Evolutionary conservation across 2,113 vertebrate genomes (phyloP), one percentile per base, ranked within the genome.

Genomic region (Ammodytes dubius): DNA sequence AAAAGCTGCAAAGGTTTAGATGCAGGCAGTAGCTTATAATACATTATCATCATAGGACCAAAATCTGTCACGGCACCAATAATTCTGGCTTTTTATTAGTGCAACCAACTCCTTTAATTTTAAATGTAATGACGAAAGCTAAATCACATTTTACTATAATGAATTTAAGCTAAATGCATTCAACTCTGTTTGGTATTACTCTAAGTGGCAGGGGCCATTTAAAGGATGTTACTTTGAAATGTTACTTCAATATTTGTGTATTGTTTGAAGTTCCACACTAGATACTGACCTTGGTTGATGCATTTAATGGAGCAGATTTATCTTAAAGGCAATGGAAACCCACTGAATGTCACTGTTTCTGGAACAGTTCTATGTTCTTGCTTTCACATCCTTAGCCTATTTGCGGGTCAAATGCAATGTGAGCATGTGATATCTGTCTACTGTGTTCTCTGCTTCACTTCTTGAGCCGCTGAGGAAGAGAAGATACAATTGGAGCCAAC

Each of bases 401-500:
- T 73, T 77, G 17, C 70, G 35, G 61, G 35, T 56, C 47, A 61
- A 65, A 77, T 49, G 10, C 49, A 27, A 19, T 0, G 17, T 42
- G 43, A 80, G 13, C 53, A 79, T 73, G 14, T 15, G 37, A 54
- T 53, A 49, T 63, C 42, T 19, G 7, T 47, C 17, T 60, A 8
- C 58, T 79, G 57, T 79, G 57, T 10, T 42, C 15, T 73, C n/a
- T 46, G 15, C 64, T 78, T 87, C 7, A 71, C 12, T n/a, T 39
- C 13, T 71, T 67, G 70, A 73, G 53, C 70, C 66, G 50, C 1
- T 42, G 65, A 81, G 37, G 66, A 71, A 69, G 43, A 52, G 14
- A 47, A n/a, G 54, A 83, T 42, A 47, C 50, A 67, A 77, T 12
- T 35, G 17, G 57, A 81, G 68, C 73, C 59, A 66, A 79, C 59